Evolutionary conservation across 2,888 invertebrate species (phyloP).

Genomic region (Andricus quercusramuli): DNA sequence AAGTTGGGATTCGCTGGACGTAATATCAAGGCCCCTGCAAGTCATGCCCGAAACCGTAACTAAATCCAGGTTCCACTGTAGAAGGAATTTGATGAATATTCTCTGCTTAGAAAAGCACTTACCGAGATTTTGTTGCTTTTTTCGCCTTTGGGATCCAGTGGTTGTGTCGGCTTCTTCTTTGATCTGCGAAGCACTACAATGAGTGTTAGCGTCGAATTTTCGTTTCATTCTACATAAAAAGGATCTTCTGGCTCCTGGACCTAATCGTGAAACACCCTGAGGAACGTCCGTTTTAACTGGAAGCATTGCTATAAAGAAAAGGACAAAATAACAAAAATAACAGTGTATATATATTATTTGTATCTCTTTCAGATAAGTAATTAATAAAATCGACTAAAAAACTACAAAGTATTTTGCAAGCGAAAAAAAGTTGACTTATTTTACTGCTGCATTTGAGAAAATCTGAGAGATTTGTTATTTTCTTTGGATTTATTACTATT

Average conservation of each 20-base stretch:
- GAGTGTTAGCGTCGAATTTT: constrained; percentile 79
- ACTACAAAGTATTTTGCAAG: too few relatives aligned
- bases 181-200: constrained; percentile 79
- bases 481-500: too few relatives aligned
- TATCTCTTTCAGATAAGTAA: not conserved
- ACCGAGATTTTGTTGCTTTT: constrained; percentile 82
- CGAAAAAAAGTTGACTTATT: too few relatives aligned
- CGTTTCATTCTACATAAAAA: constrained; percentile 97
- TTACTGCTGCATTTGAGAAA: too few relatives aligned
- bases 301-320: constrained; percentile 86
- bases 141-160: constrained; percentile 83
- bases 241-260: constrained; percentile 93
- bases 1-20: too few relatives aligned
- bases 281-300: constrained; percentile 93
- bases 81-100: not conserved
- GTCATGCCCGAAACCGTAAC: too few relatives aligned
- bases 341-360: not conserved
- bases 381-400: too few relatives aligned
- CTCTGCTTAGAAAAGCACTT: constrained; percentile 51
- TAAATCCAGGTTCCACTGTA: too few relatives aligned
- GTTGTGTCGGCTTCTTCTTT: constrained; percentile 88
- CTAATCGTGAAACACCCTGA: constrained; percentile 87
- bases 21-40: too few relatives aligned
- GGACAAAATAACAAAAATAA: not conserved
- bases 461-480: too few relatives aligned